Evolutionary conservation across 2,888 invertebrate genomes (phyloP), one percentile per base, ranked within the genome.

Genomic region (Andrena praecox): DNA sequence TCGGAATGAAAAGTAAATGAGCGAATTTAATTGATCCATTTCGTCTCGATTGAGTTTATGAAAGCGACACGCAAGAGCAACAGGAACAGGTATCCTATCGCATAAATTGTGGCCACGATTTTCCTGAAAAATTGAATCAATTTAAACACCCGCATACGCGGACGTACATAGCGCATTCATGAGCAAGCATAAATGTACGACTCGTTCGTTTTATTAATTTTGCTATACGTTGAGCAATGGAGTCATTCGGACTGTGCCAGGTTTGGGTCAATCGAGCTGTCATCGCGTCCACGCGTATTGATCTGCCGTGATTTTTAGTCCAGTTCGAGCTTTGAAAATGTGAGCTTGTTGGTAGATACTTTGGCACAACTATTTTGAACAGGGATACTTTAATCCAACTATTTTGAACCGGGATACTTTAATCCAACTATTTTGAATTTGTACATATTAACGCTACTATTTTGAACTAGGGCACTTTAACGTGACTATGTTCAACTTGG

Each of bases 121-220:
- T 75, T 69, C n/a, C 5, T 27, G 60, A 70, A 75, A 75, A 70
- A 35, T 71, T 52, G 71, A 60, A 62, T 70, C 60, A 42, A 60
- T 75, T 75, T 50, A 35, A 70, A 60, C 8, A 3, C 60, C 50
- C 16, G 5, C 20, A 31, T 20, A 16, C 29, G n/a, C 12, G 5
- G 31, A 10, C 12, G 3, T 12, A 24, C 27, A 29, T 24, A 8
- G 6, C 7, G 16, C 10, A 27, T 27, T 50, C 27, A 29, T 8
- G 60, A 35, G 60, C 0, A 35, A 35, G 50, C 29, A 63, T 63
- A 62, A 52, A 33, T 16, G 60, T 60, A 35, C 35, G 3, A 20
- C 72, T 71, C 52, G 60, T 52, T 74, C 71, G 42, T 63, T 64
- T 77, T 42, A 73, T 77, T 56, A 64, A 71, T 71, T 71, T 71